These are phyloP conservation scores for Austrolebias charrua DNA, from an alignment of 2,797 vertebrate genomes.

Conservation along the genomic window DNA sequence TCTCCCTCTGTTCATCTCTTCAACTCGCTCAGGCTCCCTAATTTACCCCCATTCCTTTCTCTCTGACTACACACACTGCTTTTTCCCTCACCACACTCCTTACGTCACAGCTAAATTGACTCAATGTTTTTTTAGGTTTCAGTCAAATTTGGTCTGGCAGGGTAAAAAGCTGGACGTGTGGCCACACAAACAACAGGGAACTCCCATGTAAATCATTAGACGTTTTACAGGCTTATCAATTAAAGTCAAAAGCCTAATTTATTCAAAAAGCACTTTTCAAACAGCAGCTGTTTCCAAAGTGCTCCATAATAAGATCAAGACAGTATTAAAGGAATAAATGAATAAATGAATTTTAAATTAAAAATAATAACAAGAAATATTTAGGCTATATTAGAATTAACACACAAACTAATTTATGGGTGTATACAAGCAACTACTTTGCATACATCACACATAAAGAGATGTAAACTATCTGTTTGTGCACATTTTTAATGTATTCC, in stretches of 20 bases:
- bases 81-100: neutral
- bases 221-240: neutral
- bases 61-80: neutral
- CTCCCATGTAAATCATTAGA: neutral
- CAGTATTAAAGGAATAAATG: too few species aligned
- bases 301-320: too few species aligned
- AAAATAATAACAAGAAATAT: too few species aligned
- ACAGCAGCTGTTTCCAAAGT: too few species aligned
- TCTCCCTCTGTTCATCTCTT: slow-evolving; percentile 12
- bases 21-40: slow-evolving; percentile 4
- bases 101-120: slow-evolving; percentile 30
- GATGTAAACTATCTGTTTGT: neutral
- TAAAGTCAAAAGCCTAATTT: too few species aligned
- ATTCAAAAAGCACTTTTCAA: too few species aligned
- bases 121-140: slow-evolving; percentile 19
- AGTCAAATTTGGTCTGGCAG: slow-evolving; percentile 10
- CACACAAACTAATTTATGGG: slow-evolving; percentile 3
- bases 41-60: neutral
- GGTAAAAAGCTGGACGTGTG: neutral
- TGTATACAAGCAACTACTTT: neutral
- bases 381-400: too few species aligned
- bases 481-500: slow-evolving; percentile 7
- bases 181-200: neutral
- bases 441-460: neutral
- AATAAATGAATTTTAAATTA: too few species aligned